phyloP scores from a whole-genome alignment of 2,888 invertebrate species.

The Lasioglossum malachurum region DNA sequence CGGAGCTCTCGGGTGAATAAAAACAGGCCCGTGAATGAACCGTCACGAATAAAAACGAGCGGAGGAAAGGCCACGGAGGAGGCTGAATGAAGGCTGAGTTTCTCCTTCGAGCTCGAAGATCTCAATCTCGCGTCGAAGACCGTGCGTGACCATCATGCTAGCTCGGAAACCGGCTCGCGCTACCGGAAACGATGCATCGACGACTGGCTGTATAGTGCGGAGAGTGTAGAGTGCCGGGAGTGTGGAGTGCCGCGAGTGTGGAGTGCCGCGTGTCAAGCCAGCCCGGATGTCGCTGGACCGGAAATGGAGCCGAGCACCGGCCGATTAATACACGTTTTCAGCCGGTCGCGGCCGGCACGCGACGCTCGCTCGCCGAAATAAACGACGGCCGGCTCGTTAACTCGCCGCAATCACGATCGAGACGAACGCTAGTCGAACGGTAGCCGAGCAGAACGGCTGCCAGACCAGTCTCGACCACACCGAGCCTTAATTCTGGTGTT shows the following conservation, averaged over 20 bases:
- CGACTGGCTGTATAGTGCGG: background rate
- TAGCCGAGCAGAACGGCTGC: background rate
- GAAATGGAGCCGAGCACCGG: slow-evolving; percentile 30
- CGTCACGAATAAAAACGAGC: slow-evolving; percentile 33
- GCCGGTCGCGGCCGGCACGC: slow-evolving; percentile 44
- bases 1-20: slow-evolving; percentile 44
- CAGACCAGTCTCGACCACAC: background rate
- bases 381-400: slow-evolving; percentile 12
- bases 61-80: slow-evolving; percentile 20
- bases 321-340: slow-evolving; percentile 51
- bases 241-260: background rate
- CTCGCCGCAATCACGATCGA: slow-evolving; percentile 21
- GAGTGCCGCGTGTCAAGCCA: background rate
- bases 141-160: slow-evolving; percentile 66
- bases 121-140: slow-evolving; percentile 52
- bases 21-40: slow-evolving; percentile 49
- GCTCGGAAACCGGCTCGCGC: background rate
- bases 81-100: slow-evolving; percentile 60
- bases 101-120: slow-evolving; percentile 46
- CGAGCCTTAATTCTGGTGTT: background rate
- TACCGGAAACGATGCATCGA: slow-evolving; percentile 32
- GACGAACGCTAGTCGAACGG: background rate
- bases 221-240: background rate
- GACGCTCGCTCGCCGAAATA: slow-evolving; percentile 12
- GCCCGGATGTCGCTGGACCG: slow-evolving; percentile 30